These are phyloP conservation scores for Agriopis aurantiaria DNA, from an alignment of 2,888 invertebrate genomes.

Conservation along the genomic window DNA sequence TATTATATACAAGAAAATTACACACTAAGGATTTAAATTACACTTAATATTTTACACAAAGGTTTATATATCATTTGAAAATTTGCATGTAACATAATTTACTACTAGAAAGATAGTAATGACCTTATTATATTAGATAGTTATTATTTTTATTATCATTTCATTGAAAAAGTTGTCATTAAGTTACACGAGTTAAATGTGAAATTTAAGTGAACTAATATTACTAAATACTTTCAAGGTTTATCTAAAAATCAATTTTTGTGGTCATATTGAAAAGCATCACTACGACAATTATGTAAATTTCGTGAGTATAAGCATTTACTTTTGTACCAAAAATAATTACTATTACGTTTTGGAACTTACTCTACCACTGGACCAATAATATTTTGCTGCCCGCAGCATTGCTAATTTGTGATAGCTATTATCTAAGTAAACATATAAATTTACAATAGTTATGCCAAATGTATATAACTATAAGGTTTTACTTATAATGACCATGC, in stretches of 20 bases:
- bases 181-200: slow-evolving; percentile 6
- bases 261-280: neutral
- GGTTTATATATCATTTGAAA: slow-evolving; percentile 10
- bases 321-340: slow-evolving; percentile 31
- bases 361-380: slow-evolving; percentile 49
- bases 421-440: slow-evolving; percentile 19
- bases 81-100: slow-evolving; percentile 15
- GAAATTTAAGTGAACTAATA: slow-evolving; percentile 1
- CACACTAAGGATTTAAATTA: slow-evolving; percentile 14
- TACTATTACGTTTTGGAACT: slow-evolving; percentile 15
- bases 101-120: slow-evolving; percentile 15
- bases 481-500: slow-evolving; percentile 47
- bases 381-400: slow-evolving; percentile 46
- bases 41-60: slow-evolving; percentile 11
- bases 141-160: slow-evolving; percentile 17
- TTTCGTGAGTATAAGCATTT: slow-evolving; percentile 26
- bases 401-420: slow-evolving; percentile 22
- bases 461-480: slow-evolving; percentile 6
- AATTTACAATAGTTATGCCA: slow-evolving; percentile 13
- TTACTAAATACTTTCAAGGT: slow-evolving; percentile 11
- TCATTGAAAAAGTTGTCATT: slow-evolving; percentile 11
- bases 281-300: slow-evolving; percentile 8
- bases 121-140: slow-evolving; percentile 5
- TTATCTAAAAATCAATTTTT: neutral
- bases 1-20: slow-evolving; percentile 30